Evolutionary conservation across 2,888 invertebrate species (phyloP).

Genomic region (Microctonus brassicae): DNA sequence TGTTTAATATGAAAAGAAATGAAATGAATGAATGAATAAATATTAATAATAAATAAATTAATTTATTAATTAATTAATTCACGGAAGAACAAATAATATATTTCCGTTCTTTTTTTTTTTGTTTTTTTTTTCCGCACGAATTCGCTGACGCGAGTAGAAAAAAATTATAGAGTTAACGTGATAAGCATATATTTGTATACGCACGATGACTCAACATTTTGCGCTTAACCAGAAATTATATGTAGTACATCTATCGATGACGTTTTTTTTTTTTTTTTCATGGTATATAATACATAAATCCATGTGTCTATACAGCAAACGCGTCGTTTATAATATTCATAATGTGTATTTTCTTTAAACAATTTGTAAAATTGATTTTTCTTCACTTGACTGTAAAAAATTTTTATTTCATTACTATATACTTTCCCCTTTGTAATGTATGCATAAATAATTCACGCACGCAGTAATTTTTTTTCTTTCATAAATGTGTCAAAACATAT

Average conservation of each 20-base stretch:
- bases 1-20: not conserved
- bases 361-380: conserved; percentile 1
- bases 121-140: conserved; percentile 41
- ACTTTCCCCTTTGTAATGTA: not conserved
- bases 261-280: not conserved
- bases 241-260: not conserved
- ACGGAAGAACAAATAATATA: conserved; percentile 27
- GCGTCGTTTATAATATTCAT: not conserved
- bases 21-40: not conserved
- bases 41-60: not conserved
- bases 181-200: not conserved
- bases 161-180: not conserved
- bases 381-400: not conserved
- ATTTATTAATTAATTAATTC: conserved; percentile 9
- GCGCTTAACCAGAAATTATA: not conserved
- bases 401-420: not conserved
- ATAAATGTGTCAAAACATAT: not conserved
- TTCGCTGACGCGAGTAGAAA: conserved; percentile 11
- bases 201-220: conserved; percentile 9
- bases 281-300: not conserved
- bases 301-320: not conserved
- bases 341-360: not conserved
- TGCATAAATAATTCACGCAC: too few relatives aligned
- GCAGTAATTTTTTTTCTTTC: not conserved
- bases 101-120: conserved; percentile 35